A percentile compares a stretch with the other conserved stretches of the same genome.
phyloP scores from a whole-genome alignment of 2,797 vertebrate species.

The Acanthis flammea region DNA sequence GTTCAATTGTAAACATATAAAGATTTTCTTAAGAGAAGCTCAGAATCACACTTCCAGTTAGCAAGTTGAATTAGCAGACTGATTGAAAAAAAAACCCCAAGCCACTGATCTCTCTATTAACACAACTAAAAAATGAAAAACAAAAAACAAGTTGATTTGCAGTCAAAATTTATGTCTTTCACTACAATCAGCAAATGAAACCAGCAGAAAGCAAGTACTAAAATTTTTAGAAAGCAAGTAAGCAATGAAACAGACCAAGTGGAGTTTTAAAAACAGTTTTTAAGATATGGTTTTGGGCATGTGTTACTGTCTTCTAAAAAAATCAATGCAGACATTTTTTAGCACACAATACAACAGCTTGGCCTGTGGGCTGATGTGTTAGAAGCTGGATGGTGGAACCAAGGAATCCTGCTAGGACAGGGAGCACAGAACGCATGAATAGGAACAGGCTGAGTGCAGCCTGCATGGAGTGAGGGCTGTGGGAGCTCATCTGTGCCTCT shows the following conservation, averaged over 20 bases:
- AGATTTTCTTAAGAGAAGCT: neutral
- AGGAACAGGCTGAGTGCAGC: accelerated
- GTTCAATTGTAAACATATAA: neutral
- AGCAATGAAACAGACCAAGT: neutral
- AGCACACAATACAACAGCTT: neutral
- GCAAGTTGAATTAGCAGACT: neutral
- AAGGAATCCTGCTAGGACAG: neutral
- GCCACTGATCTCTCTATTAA: neutral
- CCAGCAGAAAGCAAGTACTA: neutral
- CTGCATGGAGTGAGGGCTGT: neutral
- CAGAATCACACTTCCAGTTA: neutral
- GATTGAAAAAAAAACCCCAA: neutral
- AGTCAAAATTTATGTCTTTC: neutral
- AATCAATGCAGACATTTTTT: accelerated
- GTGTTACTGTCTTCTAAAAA: neutral
- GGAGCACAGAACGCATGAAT: too few species aligned
- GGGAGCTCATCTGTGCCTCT: neutral
- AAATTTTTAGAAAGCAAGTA: neutral
- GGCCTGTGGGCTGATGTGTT: accelerated
- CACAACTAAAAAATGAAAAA: neutral
- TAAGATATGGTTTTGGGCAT: neutral
- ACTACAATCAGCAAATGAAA: neutral
- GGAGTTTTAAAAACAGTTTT: neutral
- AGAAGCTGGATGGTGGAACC: neutral
- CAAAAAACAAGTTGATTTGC: neutral